Conservation (phyloP, 2,113 vertebrate species). For the Ibidorhyncha struthersii region DNA sequence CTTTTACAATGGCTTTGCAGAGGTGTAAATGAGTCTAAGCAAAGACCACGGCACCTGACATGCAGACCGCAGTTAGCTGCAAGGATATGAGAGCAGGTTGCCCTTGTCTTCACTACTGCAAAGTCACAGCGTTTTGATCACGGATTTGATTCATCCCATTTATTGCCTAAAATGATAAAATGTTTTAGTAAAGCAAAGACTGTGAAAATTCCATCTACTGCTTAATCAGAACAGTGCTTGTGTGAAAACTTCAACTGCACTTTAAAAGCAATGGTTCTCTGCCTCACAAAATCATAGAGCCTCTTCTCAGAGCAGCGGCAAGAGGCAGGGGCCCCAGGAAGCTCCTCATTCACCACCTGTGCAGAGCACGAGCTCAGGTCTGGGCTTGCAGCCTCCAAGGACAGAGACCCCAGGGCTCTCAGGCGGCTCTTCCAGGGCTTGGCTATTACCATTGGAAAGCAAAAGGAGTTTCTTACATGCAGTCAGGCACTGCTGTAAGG, state of each 20-base stretch:
- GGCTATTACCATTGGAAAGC: neutral
- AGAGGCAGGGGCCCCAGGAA: neutral
- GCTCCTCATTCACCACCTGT: neutral
- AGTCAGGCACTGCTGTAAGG: neutral
- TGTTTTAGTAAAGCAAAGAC: neutral
- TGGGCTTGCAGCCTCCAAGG: neutral
- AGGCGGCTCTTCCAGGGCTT: neutral
- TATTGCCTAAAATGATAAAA: constrained; percentile 1
- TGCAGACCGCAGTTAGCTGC: neutral
- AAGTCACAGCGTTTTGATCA: constrained; percentile 6
- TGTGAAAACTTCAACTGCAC: neutral
- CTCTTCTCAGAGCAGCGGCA: neutral
- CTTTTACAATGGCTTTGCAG: neutral
- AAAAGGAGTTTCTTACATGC: neutral
- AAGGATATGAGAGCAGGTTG: neutral
- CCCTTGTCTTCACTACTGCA: neutral
- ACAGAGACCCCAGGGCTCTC: neutral
- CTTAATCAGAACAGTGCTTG: neutral
- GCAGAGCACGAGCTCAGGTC: neutral
- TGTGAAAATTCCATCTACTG: neutral
- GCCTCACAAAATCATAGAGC: neutral
- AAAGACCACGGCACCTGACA: neutral
- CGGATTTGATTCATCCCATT: neutral
- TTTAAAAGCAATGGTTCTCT: neutral
- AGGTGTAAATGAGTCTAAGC: constrained; percentile 7